Evolutionary conservation across 1,140 invertebrate genomes (phyloP), one percentile per base, ranked within the genome.

Genomic region (Papilio machaon): DNA sequence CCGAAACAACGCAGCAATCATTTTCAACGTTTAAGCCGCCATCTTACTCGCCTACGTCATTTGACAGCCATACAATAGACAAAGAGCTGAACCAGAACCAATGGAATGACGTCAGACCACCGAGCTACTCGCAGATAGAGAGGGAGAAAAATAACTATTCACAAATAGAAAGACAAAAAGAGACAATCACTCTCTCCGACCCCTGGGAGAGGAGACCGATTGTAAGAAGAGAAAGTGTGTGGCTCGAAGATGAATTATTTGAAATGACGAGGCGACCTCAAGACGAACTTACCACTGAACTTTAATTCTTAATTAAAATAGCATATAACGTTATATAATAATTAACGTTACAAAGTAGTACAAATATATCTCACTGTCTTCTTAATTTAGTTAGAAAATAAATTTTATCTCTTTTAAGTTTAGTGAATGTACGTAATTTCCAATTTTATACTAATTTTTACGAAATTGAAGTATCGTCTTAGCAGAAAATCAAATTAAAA

Each of bases 281-380:
- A 90, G 97, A 97, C 90, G 97, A 97, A 95, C 97, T 97, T 83
- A 97, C 97, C 75, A 97, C 97, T 80, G 97, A 97, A 95, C 95
- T 97, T 88, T 97, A 91, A 83, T 74, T 64, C 17, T 43, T 49
- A 79, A 64, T 75, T 58, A 60, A 75, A 79, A 79, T 79, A 47
- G 64, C 46, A 74, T 75, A 76, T 75, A 60, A 60, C 49, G 49
- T 76, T 76, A 30, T 76, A 30, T 76, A 17, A 15, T 19, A 46
- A 1, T 76, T 76, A 49, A 76, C 13, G 47, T 76, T 76, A 52
- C 73, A 49, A 30, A 76, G 47, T 76, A 76, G 74, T 76, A 76
- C 74, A 76, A 76, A 76, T 76, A 47, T 10, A n/a, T 76, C 46
- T 76, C 74, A n/a, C n/a, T 76, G 10, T 52, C n/a, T 23, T 47